phyloP scores from a whole-genome alignment of 2,797 vertebrate species.

The Pelochelys cantorii region DNA sequence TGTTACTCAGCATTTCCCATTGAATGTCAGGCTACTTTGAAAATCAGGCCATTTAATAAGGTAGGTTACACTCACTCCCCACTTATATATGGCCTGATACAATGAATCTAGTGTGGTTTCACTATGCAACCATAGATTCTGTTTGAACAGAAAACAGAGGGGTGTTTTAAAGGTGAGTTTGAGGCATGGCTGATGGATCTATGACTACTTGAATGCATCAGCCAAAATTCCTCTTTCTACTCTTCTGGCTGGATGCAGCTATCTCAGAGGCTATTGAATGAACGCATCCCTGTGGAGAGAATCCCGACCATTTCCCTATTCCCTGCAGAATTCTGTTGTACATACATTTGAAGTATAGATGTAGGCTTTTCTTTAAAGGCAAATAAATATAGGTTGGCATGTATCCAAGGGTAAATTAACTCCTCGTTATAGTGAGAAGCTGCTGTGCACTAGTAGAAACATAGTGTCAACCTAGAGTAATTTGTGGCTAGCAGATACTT shows the following conservation, averaged over 20 bases:
- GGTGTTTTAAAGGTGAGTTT: background rate
- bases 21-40: background rate
- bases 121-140: background rate
- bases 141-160: background rate
- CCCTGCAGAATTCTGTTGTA: background rate
- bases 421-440: background rate
- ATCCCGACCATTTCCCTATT: background rate
- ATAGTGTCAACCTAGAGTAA: background rate
- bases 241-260: background rate
- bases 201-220: background rate
- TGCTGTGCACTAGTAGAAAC: background rate
- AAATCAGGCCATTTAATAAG: background rate
- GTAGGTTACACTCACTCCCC: background rate
- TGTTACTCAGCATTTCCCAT: background rate
- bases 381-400: background rate
- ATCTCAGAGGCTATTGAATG: background rate
- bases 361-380: background rate
- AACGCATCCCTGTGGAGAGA: background rate
- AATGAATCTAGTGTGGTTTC: background rate
- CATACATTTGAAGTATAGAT: background rate
- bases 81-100: background rate
- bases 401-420: background rate
- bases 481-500: slow-evolving; percentile 14
- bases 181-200: background rate
- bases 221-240: background rate